Percentiles rank a stretch among this genome's conserved stretches.
Evolutionary conservation across 2,113 vertebrate species (phyloP).

Genomic region (Sceloporus tristichus): DNA sequence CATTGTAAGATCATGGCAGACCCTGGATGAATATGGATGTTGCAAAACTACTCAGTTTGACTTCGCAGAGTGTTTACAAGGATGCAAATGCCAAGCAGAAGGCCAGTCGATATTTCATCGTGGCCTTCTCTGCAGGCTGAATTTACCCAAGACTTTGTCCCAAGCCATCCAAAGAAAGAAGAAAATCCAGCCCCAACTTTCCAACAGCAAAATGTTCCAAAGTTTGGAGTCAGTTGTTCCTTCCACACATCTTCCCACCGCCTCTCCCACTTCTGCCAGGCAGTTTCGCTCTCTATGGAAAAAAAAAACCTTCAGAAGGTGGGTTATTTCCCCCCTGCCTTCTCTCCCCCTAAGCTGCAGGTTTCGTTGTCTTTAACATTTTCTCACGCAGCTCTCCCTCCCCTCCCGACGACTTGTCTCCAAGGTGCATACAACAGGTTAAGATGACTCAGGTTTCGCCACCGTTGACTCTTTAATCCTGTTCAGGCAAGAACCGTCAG

Average conservation of each 20-base stretch:
- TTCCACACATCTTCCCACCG: neutral
- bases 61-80: no score
- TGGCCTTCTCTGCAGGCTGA: no score
- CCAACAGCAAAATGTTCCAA: conserved; percentile 1
- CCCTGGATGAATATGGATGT: no score
- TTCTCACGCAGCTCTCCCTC: conserved; percentile 61
- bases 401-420: conserved; percentile 52
- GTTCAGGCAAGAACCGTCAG: conserved; percentile 68
- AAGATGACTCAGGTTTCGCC: conserved; percentile 63
- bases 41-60: no score
- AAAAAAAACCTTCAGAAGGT: conserved; percentile 41
- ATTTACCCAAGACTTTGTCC: neutral
- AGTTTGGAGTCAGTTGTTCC: neutral
- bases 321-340: neutral
- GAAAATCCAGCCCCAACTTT: neutral
- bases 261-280: accelerated
- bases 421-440: neutral
- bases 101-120: neutral
- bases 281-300: conserved; percentile 6
- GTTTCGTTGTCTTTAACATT: conserved; percentile 57
- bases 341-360: neutral
- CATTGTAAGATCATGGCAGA: no score
- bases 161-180: neutral
- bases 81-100: neutral
- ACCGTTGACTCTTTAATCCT: conserved; percentile 59